Base-by-base conservation (phyloP, 2,888 invertebrate genomes). In the Pterobdella sp. region DNA sequence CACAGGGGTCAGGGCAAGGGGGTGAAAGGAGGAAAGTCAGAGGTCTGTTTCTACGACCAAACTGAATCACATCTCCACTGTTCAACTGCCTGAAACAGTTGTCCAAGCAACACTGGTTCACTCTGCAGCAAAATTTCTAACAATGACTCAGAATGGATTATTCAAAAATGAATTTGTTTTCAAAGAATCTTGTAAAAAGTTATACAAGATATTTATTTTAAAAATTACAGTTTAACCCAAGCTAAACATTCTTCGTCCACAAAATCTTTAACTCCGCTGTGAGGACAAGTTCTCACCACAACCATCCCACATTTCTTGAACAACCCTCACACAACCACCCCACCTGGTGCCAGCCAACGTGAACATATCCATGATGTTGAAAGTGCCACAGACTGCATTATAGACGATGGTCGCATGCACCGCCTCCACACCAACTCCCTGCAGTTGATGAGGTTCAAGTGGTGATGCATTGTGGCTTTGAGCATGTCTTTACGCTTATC, bases 21-120 rank as follows among this genome's bases (percentile, higher is more conserved):
- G 71, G 32, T n/a, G 60, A 35, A 26, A 71, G 36, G 63, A 71
- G n/a, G 60, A 71, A 71, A 1, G 71, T 71, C 52, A 71, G 56
- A 22, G 71, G 71, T 1, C 14, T 22, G 14, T 56, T 37, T n/a
- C 71, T 60, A 35, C 31, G 29, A 10, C 71, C 71, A 29, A 71
- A 71, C 14, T 63, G 22, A 26, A 71, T 71, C 63, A 35, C 35
- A 36, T 71, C 71, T 4, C 71, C 71, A 52, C 29, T 34, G 36
- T 34, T 18, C 31, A 71, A 31, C 26, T 32, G n/a, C n/a, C 10
- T 63, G 63, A 71, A 71, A 52, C 71, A 71, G 35, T 22, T 10
- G 71, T 34, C 36, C 35, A 71, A 56, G 14, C 4, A 18, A 3
- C 36, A 18, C 63, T 63, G 60, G 63, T 71, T 71, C 52, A 71